phyloP scores from a whole-genome alignment of 1,140 invertebrate species.

The Drosophila sechellia region DNA sequence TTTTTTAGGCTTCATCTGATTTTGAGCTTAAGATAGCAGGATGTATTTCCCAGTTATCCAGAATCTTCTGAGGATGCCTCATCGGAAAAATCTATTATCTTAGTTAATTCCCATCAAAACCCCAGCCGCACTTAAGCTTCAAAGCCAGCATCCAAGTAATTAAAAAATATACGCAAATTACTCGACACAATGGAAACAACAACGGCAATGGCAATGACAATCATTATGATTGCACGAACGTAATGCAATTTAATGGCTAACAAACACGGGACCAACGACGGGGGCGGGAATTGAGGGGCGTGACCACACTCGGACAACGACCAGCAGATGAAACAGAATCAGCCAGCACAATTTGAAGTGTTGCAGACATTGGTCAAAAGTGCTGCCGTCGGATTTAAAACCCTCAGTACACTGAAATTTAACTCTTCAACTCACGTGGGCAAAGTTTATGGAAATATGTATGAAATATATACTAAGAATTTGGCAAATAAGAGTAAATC shows the following conservation, averaged over 20 bases:
- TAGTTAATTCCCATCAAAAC: background rate
- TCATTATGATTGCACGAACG: constrained; percentile 70
- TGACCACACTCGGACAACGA: constrained; percentile 52
- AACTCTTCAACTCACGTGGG: background rate
- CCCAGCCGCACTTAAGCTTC: constrained; percentile 14
- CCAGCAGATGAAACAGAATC: constrained; percentile 35
- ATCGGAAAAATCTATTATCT: constrained; percentile 7
- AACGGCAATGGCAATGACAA: constrained; percentile 51
- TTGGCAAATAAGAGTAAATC: too few relatives aligned
- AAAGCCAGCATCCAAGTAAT: constrained; percentile 29
- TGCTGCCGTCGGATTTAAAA: constrained; percentile 41
- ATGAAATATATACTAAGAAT: background rate
- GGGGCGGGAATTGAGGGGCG: background rate
- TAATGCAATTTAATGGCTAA: constrained; percentile 78
- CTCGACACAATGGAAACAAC: constrained; percentile 30
- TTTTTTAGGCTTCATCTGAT: too few relatives aligned
- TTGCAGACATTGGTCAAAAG: constrained; percentile 80
- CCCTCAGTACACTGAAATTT: background rate
- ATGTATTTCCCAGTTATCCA: background rate
- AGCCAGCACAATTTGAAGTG: constrained; percentile 66
- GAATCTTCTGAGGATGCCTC: background rate
- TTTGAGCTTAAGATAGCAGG: background rate
- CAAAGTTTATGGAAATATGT: background rate
- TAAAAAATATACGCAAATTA: constrained; percentile 62
- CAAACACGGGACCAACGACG: constrained; percentile 16